Base-by-base conservation (phyloP, 2,797 vertebrate genomes). In the Gouania willdenowi region DNA sequence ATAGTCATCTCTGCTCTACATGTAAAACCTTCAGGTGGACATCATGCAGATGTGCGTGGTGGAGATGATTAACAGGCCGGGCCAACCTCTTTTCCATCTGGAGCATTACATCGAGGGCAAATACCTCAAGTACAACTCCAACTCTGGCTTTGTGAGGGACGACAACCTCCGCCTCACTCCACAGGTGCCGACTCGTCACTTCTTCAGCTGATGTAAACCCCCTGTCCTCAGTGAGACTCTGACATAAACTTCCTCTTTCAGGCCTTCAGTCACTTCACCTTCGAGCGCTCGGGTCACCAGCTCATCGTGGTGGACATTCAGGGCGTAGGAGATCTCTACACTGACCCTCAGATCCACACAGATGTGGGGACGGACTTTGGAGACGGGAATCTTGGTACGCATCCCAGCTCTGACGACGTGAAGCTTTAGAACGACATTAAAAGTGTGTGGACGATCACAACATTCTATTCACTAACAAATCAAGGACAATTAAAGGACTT, bases 61-160 rank as follows among this genome's bases (percentile, higher is more conserved):
- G 0, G 97, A 98, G 88, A 91, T 99, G 89, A 88, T 40, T 6
- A 75, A 84, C 30, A 79, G 93, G 16, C 88, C 90, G 0, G 92
- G 86, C 7, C 89, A 89, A 41, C 94, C 95, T 3, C 82, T 99
- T 2, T 98, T 91, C 74, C 97, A 99, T 47, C 77, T 99, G 80
- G 97, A 99, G n/a, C 97, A 98, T 71, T 98, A 94, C 80, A 99
- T 99, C 2, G 97, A 99, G 79, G 97, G 96, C 41, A 96, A 97
- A 60, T 99, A 99, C 85, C 97, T 96, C 73, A 99, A 98, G 62
- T 98, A 98, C 78, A 99, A 99, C 88, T 99, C 97, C 34, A 99
- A 99, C 86, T 99, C 97, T 0, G 97, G 97, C 51, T 99, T 98
- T 1, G 97, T 99, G 47, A 88, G 89, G 8, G 97, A 99, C 0